phyloP scores from a whole-genome alignment of 1,140 invertebrate genomes.

The Caenorhabditis latens region DNA sequence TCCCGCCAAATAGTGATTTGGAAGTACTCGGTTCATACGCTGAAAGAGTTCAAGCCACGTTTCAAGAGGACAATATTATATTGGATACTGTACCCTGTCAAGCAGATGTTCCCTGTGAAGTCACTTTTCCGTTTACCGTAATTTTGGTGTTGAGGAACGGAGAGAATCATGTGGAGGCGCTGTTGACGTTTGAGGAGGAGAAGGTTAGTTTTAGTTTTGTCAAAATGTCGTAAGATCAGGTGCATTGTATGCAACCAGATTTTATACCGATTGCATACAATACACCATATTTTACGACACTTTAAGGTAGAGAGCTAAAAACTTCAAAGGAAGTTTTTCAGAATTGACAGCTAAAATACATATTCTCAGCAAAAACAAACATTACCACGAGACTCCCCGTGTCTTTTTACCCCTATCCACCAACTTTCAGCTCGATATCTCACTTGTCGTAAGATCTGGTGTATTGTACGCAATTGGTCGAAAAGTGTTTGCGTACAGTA shows the following conservation, averaged over 20 bases:
- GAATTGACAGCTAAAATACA: no score
- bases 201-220: background rate
- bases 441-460: no score
- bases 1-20: background rate
- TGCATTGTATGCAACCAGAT: background rate
- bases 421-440: no score
- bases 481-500: no score
- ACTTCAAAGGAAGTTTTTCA: no score
- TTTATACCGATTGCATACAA: background rate
- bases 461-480: no score
- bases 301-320: background rate
- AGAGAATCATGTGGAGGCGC: slow-evolving; percentile 11
- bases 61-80: slow-evolving; percentile 27
- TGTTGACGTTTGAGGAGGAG: slow-evolving; percentile 35
- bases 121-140: slow-evolving; percentile 1
- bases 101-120: background rate
- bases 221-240: background rate
- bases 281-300: background rate
- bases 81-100: slow-evolving; percentile 28
- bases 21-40: slow-evolving; percentile 9
- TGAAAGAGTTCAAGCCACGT: slow-evolving; percentile 10
- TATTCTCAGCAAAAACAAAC: no score
- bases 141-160: slow-evolving; percentile 24
- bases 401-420: no score
- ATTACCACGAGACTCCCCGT: no score